Percentiles rank a stretch among this genome's conserved stretches.
These are phyloP conservation scores for Xiphorhynchus erythropygius DNA, from an alignment of 2,797 vertebrate species.

Conservation along the genomic window DNA sequence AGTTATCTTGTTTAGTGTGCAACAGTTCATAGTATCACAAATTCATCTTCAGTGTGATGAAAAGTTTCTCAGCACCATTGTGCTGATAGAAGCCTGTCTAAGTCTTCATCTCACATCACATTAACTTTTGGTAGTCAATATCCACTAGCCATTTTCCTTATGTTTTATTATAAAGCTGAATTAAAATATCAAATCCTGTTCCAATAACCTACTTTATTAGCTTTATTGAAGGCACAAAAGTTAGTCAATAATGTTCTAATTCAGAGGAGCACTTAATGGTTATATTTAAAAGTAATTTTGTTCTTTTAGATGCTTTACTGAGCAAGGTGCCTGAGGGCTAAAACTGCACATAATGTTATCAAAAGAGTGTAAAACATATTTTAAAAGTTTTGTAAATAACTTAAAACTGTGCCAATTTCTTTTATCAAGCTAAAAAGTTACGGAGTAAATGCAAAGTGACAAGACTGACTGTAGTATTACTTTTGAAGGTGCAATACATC, in stretches of 20 bases:
- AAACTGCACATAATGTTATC: background rate
- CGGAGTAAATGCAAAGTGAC: accelerated
- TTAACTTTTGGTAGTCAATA: background rate
- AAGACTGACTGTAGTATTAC: background rate
- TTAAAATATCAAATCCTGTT: background rate
- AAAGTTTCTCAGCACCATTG: accelerated
- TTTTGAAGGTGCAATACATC: background rate
- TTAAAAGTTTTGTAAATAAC: background rate
- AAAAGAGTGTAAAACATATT: background rate
- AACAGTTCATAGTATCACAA: background rate
- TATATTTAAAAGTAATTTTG: background rate
- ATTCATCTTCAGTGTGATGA: background rate
- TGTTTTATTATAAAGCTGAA: background rate
- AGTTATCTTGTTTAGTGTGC: background rate
- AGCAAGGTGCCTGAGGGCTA: background rate
- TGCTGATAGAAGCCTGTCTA: background rate
- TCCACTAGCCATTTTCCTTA: background rate
- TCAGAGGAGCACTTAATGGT: background rate
- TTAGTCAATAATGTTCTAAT: background rate
- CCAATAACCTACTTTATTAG: background rate
- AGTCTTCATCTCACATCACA: background rate
- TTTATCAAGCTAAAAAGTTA: background rate
- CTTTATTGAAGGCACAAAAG: background rate
- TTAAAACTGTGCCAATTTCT: background rate
- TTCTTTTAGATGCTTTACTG: background rate